Conservation (phyloP, 2,797 vertebrate genomes). For the Harpagifer antarcticus region DNA sequence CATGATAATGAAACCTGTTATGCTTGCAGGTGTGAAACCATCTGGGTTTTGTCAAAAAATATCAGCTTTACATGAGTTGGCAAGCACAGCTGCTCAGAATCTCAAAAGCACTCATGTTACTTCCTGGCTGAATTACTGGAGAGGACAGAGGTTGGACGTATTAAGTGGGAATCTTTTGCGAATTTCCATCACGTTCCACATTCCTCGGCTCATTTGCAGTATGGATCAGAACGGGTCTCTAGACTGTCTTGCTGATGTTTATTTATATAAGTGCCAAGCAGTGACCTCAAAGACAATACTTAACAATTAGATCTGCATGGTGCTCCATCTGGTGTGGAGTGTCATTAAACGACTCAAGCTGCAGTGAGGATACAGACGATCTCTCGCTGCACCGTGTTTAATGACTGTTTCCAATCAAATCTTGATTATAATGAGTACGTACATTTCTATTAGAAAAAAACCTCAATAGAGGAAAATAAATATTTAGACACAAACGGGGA, state of each 20-base stretch:
- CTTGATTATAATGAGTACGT: not conserved
- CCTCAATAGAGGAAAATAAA: not conserved
- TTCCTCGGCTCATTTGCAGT: constrained; percentile 2
- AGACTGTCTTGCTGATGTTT: not conserved
- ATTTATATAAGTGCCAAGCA: not conserved
- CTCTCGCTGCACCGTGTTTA: not conserved
- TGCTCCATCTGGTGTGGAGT: constrained; percentile 32
- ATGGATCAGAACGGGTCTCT: not conserved
- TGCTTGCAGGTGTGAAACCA: constrained; percentile 62
- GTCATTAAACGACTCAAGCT: constrained; percentile 24
- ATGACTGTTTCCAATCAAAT: constrained; percentile 16
- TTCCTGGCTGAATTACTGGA: constrained; percentile 3
- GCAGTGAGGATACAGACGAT: constrained; percentile 1
- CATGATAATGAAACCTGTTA: constrained; percentile 38
- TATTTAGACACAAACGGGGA: not conserved
- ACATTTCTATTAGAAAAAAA: not conserved
- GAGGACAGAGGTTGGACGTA: constrained; percentile 6
- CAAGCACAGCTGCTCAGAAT: constrained; percentile 35
- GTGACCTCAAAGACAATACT: constrained; percentile 10
- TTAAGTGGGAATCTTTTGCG: not conserved
- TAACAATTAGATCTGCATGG: constrained; percentile 17
- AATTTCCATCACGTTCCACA: not conserved
- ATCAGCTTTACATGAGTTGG: constrained; percentile 46
- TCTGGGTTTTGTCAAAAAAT: constrained; percentile 58
- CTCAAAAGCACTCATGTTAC: constrained; percentile 4